These are phyloP conservation scores for Pomatorhinus ruficollis DNA, from an alignment of 2,113 vertebrate genomes.

Conservation along the genomic window DNA sequence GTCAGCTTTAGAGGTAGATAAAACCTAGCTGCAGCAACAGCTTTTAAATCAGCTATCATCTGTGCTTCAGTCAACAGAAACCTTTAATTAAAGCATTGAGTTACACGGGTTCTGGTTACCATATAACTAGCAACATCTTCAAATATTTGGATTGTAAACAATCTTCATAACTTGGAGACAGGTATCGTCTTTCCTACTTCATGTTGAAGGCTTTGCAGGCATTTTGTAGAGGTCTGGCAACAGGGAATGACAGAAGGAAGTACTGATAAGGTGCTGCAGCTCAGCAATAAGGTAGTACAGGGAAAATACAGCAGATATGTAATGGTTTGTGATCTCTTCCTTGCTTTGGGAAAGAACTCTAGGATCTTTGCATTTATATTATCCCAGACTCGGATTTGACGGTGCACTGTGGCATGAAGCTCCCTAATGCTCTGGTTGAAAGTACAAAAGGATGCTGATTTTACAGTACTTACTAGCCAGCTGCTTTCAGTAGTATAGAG, in stretches of 20 bases:
- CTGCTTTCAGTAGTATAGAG: not conserved
- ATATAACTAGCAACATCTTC: constrained; percentile 45
- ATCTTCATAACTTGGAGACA: constrained; percentile 16
- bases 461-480: not conserved
- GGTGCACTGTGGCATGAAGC: not conserved
- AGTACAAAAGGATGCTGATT: not conserved
- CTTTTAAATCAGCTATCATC: not conserved
- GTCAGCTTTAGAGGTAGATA: not conserved
- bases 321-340: not conserved
- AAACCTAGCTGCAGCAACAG: not conserved
- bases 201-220: not conserved
- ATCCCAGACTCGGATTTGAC: not conserved
- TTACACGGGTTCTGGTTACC: constrained; percentile 21
- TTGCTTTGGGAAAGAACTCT: not conserved
- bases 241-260: not conserved
- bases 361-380: not conserved
- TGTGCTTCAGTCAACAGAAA: constrained; percentile 48
- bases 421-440: not conserved
- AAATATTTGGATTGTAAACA: constrained; percentile 30
- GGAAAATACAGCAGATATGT: not conserved
- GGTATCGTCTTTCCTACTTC: not conserved
- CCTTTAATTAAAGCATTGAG: constrained; percentile 45
- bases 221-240: not conserved
- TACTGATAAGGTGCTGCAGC: not conserved
- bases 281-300: not conserved